Evolutionary conservation across 1,140 invertebrate genomes (phyloP).

Genomic region (honey bee (Apis mellifera)): Amel_HAv3.1 CM009945.2:5404501-5405000

Average conservation of each 20-base stretch:
- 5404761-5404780: neutral
- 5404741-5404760: neutral
- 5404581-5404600: neutral
- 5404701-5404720: neutral
- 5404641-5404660: constrained; percentile 20
- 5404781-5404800: too few species aligned
- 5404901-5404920: neutral
- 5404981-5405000: constrained; percentile 37
- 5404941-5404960: constrained; percentile 22
- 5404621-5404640: constrained; percentile 31
- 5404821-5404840: neutral
- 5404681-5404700: neutral
- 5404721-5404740: neutral
- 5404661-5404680: constrained; percentile 4
- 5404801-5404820: neutral
- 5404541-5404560: neutral
- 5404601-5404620: constrained; percentile 27
- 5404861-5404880: neutral
- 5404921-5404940: neutral
- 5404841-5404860: neutral
- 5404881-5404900: neutral
- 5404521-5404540: constrained; percentile 6
- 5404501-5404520: neutral
- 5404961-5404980: constrained; percentile 6
- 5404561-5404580: neutral